These are phyloP conservation scores for Sphaerolaimus hirsutus DNA, from an alignment of 2,888 invertebrate genomes.

Conservation along the genomic window DNA sequence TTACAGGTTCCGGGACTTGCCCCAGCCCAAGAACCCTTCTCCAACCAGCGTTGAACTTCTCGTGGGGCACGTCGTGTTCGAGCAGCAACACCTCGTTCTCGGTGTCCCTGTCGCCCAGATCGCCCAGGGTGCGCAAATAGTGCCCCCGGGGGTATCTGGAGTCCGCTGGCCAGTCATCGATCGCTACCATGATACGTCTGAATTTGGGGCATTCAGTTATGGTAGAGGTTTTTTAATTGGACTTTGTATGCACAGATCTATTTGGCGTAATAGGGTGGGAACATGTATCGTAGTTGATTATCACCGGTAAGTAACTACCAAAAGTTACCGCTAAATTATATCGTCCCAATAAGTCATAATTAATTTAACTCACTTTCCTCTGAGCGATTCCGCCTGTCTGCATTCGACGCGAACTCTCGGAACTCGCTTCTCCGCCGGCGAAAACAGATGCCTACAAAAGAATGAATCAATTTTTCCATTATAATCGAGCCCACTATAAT, in stretches of 20 bases:
- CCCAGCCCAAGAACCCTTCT: too few species aligned
- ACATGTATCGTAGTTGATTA: too few species aligned
- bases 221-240: too few species aligned
- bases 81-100: constrained; percentile 85
- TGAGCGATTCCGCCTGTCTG: constrained; percentile 43
- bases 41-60: constrained; percentile 47
- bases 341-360: constrained; percentile 31
- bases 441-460: constrained; percentile 49
- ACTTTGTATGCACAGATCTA: too few species aligned
- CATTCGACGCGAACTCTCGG: constrained; percentile 88
- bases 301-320: too few species aligned
- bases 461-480: too few species aligned
- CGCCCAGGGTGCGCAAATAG: constrained; percentile 72
- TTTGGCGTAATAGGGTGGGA: too few species aligned
- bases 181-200: constrained; percentile 72
- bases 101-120: constrained; percentile 70
- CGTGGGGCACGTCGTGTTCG: constrained; percentile 89
- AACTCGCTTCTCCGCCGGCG: constrained; percentile 73
- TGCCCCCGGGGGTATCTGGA: constrained; percentile 41
- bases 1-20: too few species aligned
- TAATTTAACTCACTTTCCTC: constrained; percentile 16
- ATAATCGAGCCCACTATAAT: too few species aligned
- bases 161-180: constrained; percentile 81
- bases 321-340: constrained; percentile 23
- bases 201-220: too few species aligned